Evolutionary conservation across 2,888 invertebrate genomes (phyloP), one percentile per base, ranked within the genome.

Genomic region (Lumbricus terrestris): DNA sequence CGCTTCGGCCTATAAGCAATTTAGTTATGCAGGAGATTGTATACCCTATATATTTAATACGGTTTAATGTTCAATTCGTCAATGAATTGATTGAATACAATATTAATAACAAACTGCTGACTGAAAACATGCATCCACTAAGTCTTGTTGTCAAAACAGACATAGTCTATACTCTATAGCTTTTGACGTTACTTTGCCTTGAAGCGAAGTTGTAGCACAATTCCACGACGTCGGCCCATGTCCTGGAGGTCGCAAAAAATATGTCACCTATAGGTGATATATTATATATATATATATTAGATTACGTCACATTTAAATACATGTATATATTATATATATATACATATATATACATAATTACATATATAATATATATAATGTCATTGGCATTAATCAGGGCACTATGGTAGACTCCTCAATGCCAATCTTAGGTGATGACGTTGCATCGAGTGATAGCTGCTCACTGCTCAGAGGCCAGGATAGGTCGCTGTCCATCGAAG

Each of bases 401-500:
- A 69, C 13, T 29, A 8, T 1, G 1, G 69, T 11, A 69, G n/a
- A 11, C 8, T 69, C 69, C n/a, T 69, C 69, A n/a, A n/a, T n/a
- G 29, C n/a, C 29, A 69, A n/a, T 69, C n/a, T 69, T n/a, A 69
- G 69, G 69, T 11, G 69, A 69, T 29, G n/a, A 69, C 29, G n/a
- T 4, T 34, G 35, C 23, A 16, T 85, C 85, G 34, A 23, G 35
- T 37, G 85, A 33, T 23, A 23, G 2, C n/a, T n/a, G n/a, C n/a
- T n/a, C n/a, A n/a, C n/a, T n/a, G n/a, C 35, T 85, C 35, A 18
- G 85, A 85, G 20, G 37, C 33, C 35, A 92, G 91, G n/a, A 92
- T 83, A 47, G 91, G 91, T 15, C 89, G 88, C 42, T 89, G 33
- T 15, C 88, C 69, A 11, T 83, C 37, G n/a, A 92, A 42, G 11